Base-by-base conservation (phyloP, 2,113 vertebrate genomes). In the Thamnaconus septentrionalis region DNA sequence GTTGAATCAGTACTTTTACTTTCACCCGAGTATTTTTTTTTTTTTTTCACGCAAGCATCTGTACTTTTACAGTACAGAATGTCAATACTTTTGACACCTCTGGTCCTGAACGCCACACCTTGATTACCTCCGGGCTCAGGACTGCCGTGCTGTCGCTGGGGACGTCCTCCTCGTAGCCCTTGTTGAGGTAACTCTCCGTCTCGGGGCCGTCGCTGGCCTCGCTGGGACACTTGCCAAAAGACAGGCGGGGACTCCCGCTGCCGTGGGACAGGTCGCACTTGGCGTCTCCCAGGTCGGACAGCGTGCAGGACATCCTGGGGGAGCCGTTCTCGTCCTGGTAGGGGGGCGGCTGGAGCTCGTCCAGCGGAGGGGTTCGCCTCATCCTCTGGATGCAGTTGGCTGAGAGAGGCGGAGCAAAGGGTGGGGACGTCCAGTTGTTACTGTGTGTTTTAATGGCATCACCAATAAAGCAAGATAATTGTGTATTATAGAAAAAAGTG, bases 321-420 rank as follows among this genome's bases (percentile, higher is more conserved):
- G 97, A 98, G 42, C 96, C 96, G 6, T 95, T 94, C 83, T 99
- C 97, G 60, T 99, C 97, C 87, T 96, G 95, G 81, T 98, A 99
- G 0, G 97, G 97, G 1, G 96, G 97, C 0, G 97, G 97, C 88
- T 98, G 97, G 51, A 98, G 89, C 80, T 99, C 97, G 59, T 99
- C 97, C 81, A 99, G 89, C 0, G 96, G 97, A 8, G 97, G 97
- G 0, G 96, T 98, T 75, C 94, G 92, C 85, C 96, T 94, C 95
- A 98, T 98, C 81, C 97, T 93, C 90, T 99, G 97, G 83, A 99
- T 98, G 85, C 94, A 97, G 93, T 94, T 96, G 0, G 91, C 97
- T 99, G 89, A 10, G 66, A 80, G 3, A 43, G 18, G 18, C 18
- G 18, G 18, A 31, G 18, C 18, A 46, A 11, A 69, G 10, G 8